Conservation (phyloP, 2,113 vertebrate species). For the Cololabis saira region DNA sequence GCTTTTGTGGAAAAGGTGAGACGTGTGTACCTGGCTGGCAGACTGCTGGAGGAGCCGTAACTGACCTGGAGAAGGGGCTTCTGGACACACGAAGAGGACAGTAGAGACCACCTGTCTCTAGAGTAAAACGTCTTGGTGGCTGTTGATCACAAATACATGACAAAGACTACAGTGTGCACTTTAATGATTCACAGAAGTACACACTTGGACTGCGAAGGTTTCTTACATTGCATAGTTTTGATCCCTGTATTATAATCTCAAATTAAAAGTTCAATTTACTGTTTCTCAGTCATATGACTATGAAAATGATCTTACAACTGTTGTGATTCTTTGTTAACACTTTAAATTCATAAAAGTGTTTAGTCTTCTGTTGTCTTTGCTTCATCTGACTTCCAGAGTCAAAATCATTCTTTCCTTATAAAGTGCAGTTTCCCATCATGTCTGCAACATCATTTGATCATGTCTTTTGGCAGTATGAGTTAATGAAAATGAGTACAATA, state of each 20-base stretch:
- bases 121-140: constrained; percentile 25
- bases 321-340: too few species aligned
- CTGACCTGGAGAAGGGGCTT: constrained; percentile 73
- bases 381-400: constrained; percentile 5
- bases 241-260: too few species aligned
- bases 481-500: neutral
- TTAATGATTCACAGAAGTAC: neutral
- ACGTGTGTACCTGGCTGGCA: constrained; percentile 75
- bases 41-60: constrained; percentile 75
- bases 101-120: constrained; percentile 41
- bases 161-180: neutral
- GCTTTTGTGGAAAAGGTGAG: neutral
- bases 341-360: neutral
- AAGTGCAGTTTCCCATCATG: constrained; percentile 15
- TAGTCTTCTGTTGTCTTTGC: constrained; percentile 37
- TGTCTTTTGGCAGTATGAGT: neutral
- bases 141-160: constrained; percentile 27
- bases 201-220: neutral
- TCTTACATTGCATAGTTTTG: neutral
- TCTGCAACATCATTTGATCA: neutral
- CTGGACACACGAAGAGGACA: constrained; percentile 41
- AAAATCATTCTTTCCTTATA: constrained; percentile 4
- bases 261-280: too few species aligned
- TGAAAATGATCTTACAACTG: too few species aligned
- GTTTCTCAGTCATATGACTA: too few species aligned